These are phyloP conservation scores for Lordiphosa mommai DNA, from an alignment of 1,140 invertebrate genomes.

Conservation along the genomic window DNA sequence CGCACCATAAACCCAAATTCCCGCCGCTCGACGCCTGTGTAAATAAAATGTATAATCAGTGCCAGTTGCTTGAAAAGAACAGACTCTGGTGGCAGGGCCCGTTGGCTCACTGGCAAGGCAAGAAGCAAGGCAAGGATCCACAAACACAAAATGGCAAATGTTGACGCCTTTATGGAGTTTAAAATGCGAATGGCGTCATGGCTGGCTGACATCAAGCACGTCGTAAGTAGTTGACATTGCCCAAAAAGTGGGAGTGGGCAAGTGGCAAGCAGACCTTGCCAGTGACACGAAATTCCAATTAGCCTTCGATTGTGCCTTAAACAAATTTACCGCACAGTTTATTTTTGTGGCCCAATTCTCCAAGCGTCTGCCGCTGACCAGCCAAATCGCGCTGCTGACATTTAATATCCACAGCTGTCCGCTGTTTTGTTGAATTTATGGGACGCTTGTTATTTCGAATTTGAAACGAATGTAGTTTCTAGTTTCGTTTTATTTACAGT, in stretches of 20 bases:
- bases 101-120: slow-evolving; percentile 14
- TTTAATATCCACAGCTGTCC: slow-evolving; percentile 12
- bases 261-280: background rate
- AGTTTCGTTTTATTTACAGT: slow-evolving; percentile 31
- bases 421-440: slow-evolving; percentile 17
- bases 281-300: slow-evolving; percentile 42
- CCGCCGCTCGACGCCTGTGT: slow-evolving; percentile 51
- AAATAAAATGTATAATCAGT: slow-evolving; percentile 60
- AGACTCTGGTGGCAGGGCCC: slow-evolving; percentile 7
- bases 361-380: background rate
- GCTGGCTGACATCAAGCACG: slow-evolving; percentile 11
- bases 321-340: slow-evolving; percentile 24
- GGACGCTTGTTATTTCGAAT: slow-evolving; percentile 15
- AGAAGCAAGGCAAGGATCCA: background rate
- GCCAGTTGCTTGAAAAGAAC: slow-evolving; percentile 9
- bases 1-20: slow-evolving; percentile 53
- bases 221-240: slow-evolving; percentile 49
- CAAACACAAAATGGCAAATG: slow-evolving; percentile 47
- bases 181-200: slow-evolving; percentile 40
- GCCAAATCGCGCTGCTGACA: slow-evolving; percentile 5
- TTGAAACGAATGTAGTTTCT: slow-evolving; percentile 12
- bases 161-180: slow-evolving; percentile 58
- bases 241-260: slow-evolving; percentile 17
- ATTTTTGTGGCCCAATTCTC: slow-evolving; percentile 11
- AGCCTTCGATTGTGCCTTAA: slow-evolving; percentile 41